phyloP scores from a whole-genome alignment of 2,888 invertebrate genomes.

The Brachylomia viminalis region DNA sequence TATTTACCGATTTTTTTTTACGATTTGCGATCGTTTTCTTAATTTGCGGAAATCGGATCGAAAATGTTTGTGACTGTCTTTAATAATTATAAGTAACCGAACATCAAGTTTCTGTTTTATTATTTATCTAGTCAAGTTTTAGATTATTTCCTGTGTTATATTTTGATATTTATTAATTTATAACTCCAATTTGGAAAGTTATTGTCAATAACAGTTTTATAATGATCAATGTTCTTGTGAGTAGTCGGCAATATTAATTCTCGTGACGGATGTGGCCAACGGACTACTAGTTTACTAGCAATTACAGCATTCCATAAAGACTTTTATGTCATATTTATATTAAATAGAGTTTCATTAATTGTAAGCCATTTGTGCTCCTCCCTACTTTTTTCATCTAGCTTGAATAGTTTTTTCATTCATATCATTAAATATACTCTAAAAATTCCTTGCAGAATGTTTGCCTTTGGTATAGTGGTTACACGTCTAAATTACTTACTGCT shows the following conservation, averaged over 20 bases:
- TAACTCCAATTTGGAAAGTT: constrained; percentile 42
- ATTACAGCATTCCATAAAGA: constrained; percentile 29
- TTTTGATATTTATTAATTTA: constrained; percentile 52
- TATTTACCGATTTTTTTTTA: constrained; percentile 48
- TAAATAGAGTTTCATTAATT: constrained; percentile 1
- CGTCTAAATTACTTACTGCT: background rate
- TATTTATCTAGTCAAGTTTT: constrained; percentile 35
- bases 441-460: background rate
- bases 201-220: constrained; percentile 38
- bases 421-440: background rate
- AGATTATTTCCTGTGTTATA: constrained; percentile 59
- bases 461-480: background rate
- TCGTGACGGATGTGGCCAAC: constrained; percentile 1
- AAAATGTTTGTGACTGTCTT: constrained; percentile 22
- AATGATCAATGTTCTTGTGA: constrained; percentile 9
- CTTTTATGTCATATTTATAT: constrained; percentile 25
- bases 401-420: background rate
- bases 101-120: constrained; percentile 29
- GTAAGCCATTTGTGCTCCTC: background rate
- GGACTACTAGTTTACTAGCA: constrained; percentile 4
- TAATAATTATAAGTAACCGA: constrained; percentile 34
- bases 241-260: constrained; percentile 11
- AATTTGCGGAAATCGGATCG: constrained; percentile 58
- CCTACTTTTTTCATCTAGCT: background rate
- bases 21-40: constrained; percentile 34